phyloP scores from a whole-genome alignment of 2,797 vertebrate genomes.

The Schizopygopsis pylzovi region DNA sequence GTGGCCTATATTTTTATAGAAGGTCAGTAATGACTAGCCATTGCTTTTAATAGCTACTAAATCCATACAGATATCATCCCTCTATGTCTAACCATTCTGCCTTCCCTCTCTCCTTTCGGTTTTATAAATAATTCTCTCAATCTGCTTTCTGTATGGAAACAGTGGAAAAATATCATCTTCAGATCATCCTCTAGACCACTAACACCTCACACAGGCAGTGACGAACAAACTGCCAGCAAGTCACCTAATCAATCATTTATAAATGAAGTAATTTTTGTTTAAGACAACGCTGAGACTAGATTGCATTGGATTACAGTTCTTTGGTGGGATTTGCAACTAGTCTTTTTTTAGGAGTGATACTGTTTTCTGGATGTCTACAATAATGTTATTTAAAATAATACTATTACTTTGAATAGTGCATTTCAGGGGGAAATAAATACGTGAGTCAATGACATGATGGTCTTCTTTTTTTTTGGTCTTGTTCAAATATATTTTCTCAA shows the following conservation, averaged over 20 bases:
- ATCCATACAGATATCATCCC: constrained; percentile 27
- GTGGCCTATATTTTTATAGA: too few species aligned
- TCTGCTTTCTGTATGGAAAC: constrained; percentile 38
- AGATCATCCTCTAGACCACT: not conserved
- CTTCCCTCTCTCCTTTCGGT: not conserved
- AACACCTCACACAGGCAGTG: not conserved
- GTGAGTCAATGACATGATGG: not conserved
- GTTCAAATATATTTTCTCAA: not conserved
- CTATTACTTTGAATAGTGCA: not conserved
- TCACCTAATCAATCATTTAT: constrained; percentile 18
- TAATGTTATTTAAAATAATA: not conserved
- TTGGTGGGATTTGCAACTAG: not conserved
- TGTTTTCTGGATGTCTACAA: constrained; percentile 3
- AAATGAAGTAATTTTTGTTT: not conserved
- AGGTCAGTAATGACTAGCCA: constrained; percentile 54
- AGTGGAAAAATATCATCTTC: constrained; percentile 14
- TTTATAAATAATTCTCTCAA: constrained; percentile 15
- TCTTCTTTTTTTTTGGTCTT: not conserved
- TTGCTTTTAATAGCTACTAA: constrained; percentile 49
- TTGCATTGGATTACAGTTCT: not conserved
- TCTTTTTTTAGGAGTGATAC: not conserved
- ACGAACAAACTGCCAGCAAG: not conserved
- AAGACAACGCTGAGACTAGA: not conserved
- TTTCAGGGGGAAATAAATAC: not conserved
- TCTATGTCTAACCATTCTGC: not conserved